These are phyloP conservation scores for Thera obeliscata DNA, from an alignment of 2,888 invertebrate genomes.

Conservation along the genomic window DNA sequence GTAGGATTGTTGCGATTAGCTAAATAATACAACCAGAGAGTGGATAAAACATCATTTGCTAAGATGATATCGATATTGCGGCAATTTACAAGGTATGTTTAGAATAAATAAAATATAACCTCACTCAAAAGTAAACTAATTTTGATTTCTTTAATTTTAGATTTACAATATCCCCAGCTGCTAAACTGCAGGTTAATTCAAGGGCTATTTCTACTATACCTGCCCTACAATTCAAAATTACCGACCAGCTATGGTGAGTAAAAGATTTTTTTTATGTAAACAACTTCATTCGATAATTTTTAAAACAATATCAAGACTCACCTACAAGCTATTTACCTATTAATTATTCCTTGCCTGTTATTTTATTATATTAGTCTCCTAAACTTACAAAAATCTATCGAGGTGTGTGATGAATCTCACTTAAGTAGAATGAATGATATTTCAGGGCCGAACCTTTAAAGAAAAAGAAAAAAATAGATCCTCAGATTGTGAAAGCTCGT, in stretches of 20 bases:
- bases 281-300: no score
- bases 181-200: conserved; percentile 51
- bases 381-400: no score
- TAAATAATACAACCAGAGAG: not conserved
- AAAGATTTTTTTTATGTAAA: no score
- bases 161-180: conserved; percentile 59
- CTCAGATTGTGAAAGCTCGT: conserved; percentile 90
- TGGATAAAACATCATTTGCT: not conserved
- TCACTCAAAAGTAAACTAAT: conserved; percentile 19
- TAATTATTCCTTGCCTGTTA: no score
- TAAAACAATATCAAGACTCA: no score
- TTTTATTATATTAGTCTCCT: no score
- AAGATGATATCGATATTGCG: conserved; percentile 53
- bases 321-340: no score
- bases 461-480: conserved; percentile 94
- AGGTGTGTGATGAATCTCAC: not conserved
- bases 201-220: conserved; percentile 61
- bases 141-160: conserved; percentile 52
- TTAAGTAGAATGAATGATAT: conserved; percentile 30
- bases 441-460: conserved; percentile 94
- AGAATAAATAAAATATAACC: conserved; percentile 39
- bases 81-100: conserved; percentile 66
- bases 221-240: conserved; percentile 68
- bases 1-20: no score
- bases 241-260: conserved; percentile 73